Conservation (phyloP, 2,888 invertebrate genomes). For the Eretmocerus hayati region DNA sequence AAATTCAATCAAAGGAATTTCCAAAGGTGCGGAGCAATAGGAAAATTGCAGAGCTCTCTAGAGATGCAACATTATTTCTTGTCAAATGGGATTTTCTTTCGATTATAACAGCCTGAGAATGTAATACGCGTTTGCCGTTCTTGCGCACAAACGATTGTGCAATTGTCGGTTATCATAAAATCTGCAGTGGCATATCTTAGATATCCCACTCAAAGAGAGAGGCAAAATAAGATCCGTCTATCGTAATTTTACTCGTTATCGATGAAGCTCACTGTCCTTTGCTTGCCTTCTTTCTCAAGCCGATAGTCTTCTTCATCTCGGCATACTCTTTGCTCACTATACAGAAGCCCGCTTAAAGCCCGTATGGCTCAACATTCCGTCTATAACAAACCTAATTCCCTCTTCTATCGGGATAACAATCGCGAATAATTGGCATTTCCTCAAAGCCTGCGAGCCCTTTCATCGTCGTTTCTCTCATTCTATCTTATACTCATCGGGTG, state of each 20-base stretch:
- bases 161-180: slow-evolving; percentile 4
- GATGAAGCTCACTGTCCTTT: background rate
- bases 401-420: slow-evolving; percentile 22
- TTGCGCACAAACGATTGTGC: background rate
- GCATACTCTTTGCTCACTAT: too few species aligned
- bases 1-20: too few species aligned
- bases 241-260: slow-evolving; percentile 4
- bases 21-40: too few species aligned
- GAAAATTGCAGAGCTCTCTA: too few species aligned
- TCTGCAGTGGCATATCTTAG: too few species aligned
- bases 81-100: background rate
- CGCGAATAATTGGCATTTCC: slow-evolving; percentile 21
- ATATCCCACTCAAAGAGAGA: background rate
- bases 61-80: background rate
- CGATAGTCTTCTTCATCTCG: too few species aligned
- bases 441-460: slow-evolving; percentile 5
- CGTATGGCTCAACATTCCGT: slow-evolving; percentile 1
- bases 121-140: slow-evolving; percentile 1
- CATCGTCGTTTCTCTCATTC: slow-evolving; percentile 3
- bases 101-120: slow-evolving; percentile 3
- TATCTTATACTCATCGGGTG: background rate
- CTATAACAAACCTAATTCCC: slow-evolving; percentile 30
- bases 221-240: slow-evolving; percentile 5
- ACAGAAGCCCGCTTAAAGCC: too few species aligned
- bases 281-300: too few species aligned